Base-by-base conservation (phyloP, 2,888 invertebrate genomes). In the Syritta pipiens region DNA sequence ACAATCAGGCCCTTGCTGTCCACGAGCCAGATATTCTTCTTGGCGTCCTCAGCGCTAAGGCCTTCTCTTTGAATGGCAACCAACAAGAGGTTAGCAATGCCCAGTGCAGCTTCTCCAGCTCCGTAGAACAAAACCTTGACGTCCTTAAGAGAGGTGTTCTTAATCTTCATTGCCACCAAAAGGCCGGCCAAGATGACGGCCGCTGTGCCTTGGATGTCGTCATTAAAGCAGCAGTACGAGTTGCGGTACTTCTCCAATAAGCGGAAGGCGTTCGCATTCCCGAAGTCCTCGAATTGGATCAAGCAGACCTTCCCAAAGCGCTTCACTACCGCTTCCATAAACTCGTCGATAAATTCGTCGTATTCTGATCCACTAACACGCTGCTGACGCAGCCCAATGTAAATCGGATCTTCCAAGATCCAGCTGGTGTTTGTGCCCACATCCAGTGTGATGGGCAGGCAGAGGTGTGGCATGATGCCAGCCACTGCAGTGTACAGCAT, bases 151-250 rank as follows among this genome's bases (percentile, higher is more conserved):
- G 91, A 92, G 82, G 93, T 96, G 82, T 94, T 93, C 7, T 97
- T 98, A 83, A 98, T 90, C 72, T 95, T 91, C 37, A 97, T 90
- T 19, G 96, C 94, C 32, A 98, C 96, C 79, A 99, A 87, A 48
- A 99, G 90, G 0, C 99, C 99, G 9, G 97, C 97, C 17, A 99
- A 95, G 6, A 97, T 98, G 12, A 99, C 99, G 3, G 97, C 91
- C 1, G 99, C 99, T 3, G 98, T 97, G 85, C 98, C 98, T 68
- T 99, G 98, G 86, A 99, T 99, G 88, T 99, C 99, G 88, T 99
- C 99, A 90, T 99, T 99, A 90, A 99, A 99, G 9, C 97, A 97
- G 89, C 98, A 99, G 89, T 95, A 94, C 85, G 92, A 88, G 84
- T 95, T 90, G 37, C 97, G 92, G 89, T 99, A 99, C 88, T 96